Conservation (phyloP, 2,113 vertebrate genomes). For the Megaceryle maxima region DNA sequence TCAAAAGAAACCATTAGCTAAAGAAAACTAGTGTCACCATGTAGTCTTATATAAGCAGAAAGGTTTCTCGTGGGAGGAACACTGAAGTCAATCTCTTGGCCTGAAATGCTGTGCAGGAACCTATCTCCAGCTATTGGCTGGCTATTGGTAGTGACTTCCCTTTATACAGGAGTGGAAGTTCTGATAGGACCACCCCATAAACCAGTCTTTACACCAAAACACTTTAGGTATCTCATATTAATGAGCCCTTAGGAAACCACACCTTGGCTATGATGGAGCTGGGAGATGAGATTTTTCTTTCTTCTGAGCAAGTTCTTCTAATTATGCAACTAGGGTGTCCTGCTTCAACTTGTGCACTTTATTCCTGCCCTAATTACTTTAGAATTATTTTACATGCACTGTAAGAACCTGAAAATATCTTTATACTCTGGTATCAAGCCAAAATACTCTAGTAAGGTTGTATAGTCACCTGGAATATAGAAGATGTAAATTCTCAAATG, state of each 20-base stretch:
- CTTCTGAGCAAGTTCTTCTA: neutral
- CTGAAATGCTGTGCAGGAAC: neutral
- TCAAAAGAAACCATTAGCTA: neutral
- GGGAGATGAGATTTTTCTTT: neutral
- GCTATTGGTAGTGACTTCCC: neutral
- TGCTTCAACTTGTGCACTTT: conserved; percentile 9
- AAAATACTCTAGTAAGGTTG: neutral
- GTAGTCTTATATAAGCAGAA: neutral
- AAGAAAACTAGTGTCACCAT: neutral
- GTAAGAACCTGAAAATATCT: conserved; percentile 13
- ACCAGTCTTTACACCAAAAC: neutral
- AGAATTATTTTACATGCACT: neutral
- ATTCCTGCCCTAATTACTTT: neutral
- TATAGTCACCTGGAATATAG: neutral
- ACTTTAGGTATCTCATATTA: neutral
- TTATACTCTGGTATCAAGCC: neutral
- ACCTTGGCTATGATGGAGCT: neutral
- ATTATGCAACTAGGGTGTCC: neutral
- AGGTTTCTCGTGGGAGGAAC: rapidly evolving
- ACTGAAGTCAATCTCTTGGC: neutral
- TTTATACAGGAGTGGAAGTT: neutral
- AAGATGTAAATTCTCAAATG: neutral
- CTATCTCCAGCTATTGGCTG: neutral
- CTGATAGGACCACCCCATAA: neutral
- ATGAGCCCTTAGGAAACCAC: neutral